Percentiles rank a stretch among this genome's conserved stretches.
These are phyloP conservation scores for Spicauda simplicius DNA, from an alignment of 2,888 invertebrate species.

Conservation along the genomic window DNA sequence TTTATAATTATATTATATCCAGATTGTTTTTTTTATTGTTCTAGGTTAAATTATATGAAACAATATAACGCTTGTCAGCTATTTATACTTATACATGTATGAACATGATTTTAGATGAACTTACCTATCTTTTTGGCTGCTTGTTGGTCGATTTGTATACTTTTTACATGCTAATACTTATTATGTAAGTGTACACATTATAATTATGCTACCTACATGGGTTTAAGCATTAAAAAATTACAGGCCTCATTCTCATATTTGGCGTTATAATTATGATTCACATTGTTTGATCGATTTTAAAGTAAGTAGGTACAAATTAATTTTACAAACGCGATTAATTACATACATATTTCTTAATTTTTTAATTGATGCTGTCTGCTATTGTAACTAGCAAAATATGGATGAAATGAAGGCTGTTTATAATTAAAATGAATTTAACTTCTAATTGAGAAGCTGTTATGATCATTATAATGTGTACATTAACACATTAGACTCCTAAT, in stretches of 20 bases:
- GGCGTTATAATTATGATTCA: too few relatives aligned
- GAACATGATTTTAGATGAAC: constrained; percentile 19
- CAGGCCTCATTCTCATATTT: not conserved
- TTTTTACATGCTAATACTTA: not conserved
- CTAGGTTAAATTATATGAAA: not conserved
- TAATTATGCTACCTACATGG: not conserved
- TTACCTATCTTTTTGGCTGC: constrained; percentile 10
- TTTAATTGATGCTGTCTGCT: too few relatives aligned
- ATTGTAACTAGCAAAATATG: too few relatives aligned
- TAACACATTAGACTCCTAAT: not conserved
- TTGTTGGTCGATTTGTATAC: constrained; percentile 12
- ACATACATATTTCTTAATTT: too few relatives aligned
- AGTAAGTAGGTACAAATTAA: too few relatives aligned
- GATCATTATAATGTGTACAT: not conserved
- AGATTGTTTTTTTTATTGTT: not conserved
- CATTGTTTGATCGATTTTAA: too few relatives aligned
- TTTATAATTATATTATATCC: not conserved
- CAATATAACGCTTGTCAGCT: not conserved
- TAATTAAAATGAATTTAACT: too few relatives aligned
- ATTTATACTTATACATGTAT: not conserved
- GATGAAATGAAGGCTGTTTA: too few relatives aligned
- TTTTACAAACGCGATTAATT: too few relatives aligned
- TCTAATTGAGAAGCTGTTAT: too few relatives aligned
- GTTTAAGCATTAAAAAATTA: not conserved
- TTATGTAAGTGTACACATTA: constrained; percentile 10